Percentiles rank a stretch among this genome's conserved stretches.
These are phyloP conservation scores for Hyperopisus bebe DNA, from an alignment of 2,113 vertebrate species.

Conservation along the genomic window DNA sequence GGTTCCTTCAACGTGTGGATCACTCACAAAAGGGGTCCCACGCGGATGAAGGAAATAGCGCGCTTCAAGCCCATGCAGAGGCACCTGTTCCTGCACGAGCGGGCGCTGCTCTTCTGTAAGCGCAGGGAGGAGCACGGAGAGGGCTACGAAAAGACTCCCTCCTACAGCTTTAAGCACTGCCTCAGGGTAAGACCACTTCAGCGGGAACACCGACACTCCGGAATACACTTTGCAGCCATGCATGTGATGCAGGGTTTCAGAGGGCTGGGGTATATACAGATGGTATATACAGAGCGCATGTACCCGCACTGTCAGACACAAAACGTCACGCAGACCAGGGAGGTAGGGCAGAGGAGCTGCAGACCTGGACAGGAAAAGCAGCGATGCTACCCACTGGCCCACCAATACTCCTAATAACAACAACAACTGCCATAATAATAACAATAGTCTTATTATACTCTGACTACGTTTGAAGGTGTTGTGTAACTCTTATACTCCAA, in stretches of 20 bases:
- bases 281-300: neutral
- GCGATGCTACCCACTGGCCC: too few species aligned
- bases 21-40: slow-evolving; percentile 80
- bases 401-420: too few species aligned
- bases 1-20: slow-evolving; percentile 92
- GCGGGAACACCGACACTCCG: neutral
- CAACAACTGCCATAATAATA: too few species aligned
- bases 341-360: too few species aligned
- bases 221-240: too few species aligned
- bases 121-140: slow-evolving; percentile 75
- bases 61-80: slow-evolving; percentile 97
- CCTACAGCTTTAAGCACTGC: slow-evolving; percentile 92
- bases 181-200: slow-evolving; percentile 68
- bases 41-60: slow-evolving; percentile 92
- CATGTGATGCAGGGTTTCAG: too few species aligned
- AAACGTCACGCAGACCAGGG: neutral
- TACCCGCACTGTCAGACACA: neutral
- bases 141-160: slow-evolving; percentile 72
- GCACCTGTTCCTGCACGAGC: slow-evolving; percentile 89
- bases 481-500: too few species aligned
- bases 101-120: slow-evolving; percentile 91
- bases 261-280: too few species aligned
- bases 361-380: too few species aligned
- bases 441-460: neutral
- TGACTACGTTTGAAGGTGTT: too few species aligned